These are phyloP conservation scores for Ibidorhyncha struthersii DNA, from an alignment of 2,113 vertebrate genomes.

Conservation along the genomic window DNA sequence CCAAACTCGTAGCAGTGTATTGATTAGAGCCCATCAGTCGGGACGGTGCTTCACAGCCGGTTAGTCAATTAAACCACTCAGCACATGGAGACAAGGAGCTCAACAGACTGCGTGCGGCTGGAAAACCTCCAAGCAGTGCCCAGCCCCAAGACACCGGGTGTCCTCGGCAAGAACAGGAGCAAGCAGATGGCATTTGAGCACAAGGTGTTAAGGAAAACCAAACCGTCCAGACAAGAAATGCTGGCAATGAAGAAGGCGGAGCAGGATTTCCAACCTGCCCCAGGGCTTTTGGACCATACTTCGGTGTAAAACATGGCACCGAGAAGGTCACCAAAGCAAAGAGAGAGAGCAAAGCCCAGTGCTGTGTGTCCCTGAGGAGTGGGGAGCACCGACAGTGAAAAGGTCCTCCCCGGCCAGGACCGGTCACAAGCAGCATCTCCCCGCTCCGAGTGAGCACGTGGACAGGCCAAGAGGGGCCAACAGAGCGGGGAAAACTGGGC, in stretches of 20 bases:
- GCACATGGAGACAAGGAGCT: conserved; percentile 3
- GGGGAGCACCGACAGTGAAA: background rate
- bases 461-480: background rate
- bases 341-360: conserved; percentile 20
- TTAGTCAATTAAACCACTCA: conserved; percentile 52
- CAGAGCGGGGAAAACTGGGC: background rate
- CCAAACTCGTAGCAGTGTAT: background rate
- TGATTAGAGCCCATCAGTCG: conserved; percentile 45
- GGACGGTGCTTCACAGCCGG: background rate
- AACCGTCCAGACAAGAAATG: background rate
- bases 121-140: background rate
- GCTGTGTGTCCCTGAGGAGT: conserved; percentile 13
- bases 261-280: background rate
- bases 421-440: background rate
- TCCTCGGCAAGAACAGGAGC: conserved; percentile 38
- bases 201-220: conserved; percentile 17
- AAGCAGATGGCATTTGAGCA: conserved; percentile 46
- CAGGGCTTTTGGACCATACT: background rate
- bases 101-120: background rate
- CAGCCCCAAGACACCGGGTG: background rate
- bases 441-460: background rate
- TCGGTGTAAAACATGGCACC: background rate
- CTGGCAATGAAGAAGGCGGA: background rate
- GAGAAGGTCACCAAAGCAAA: conserved; percentile 35
- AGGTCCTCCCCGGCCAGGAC: background rate